Conservation (phyloP, 2,888 invertebrate species). For the Drosophila vallismaia region DNA sequence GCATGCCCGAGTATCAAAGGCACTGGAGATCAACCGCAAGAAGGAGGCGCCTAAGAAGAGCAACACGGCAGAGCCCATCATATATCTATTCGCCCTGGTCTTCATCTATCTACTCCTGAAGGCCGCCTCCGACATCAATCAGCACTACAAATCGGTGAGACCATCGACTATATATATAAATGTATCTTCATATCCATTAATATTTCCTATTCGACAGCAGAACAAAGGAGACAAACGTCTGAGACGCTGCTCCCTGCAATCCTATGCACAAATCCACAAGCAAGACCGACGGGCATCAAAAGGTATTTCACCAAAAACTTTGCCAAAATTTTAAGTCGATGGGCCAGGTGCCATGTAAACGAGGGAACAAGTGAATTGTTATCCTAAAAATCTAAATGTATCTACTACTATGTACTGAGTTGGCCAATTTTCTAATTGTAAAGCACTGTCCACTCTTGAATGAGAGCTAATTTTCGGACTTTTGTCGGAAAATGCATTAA, state of each 20-base stretch:
- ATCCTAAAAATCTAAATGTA: constrained; percentile 36
- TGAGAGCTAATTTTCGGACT: constrained; percentile 31
- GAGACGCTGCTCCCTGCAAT: constrained; percentile 82
- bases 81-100: constrained; percentile 82
- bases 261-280: constrained; percentile 81
- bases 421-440: constrained; percentile 19
- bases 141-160: constrained; percentile 82
- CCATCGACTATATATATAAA: background rate
- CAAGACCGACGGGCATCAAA: constrained; percentile 82
- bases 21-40: constrained; percentile 40
- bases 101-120: constrained; percentile 82
- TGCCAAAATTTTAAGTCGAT: constrained; percentile 73
- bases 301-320: constrained; percentile 82
- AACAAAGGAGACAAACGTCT: constrained; percentile 79
- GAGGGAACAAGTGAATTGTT: constrained; percentile 44
- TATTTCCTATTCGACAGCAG: constrained; percentile 61
- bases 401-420: constrained; percentile 26
- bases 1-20: constrained; percentile 12
- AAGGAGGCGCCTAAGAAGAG: constrained; percentile 70
- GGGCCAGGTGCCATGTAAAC: constrained; percentile 25
- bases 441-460: constrained; percentile 45
- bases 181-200: background rate
- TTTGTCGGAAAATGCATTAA: constrained; percentile 31
- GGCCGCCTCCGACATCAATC: constrained; percentile 83
- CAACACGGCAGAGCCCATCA: constrained; percentile 81